Conservation (phyloP, 1,140 invertebrate genomes). For the Bilobella aurantiaca region DNA sequence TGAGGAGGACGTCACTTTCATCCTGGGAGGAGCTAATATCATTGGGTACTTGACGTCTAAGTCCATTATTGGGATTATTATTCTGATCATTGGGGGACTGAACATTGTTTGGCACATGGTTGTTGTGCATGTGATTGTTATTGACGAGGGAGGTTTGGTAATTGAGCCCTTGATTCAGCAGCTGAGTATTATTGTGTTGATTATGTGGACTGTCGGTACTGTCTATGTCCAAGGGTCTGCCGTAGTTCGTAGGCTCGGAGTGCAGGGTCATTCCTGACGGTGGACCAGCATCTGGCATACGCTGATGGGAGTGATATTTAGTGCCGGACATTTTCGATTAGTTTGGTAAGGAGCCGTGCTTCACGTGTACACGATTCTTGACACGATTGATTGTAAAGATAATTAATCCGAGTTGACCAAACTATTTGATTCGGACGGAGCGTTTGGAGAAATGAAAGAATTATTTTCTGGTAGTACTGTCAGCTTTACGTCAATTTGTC, state of each 20-base stretch:
- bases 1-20: neutral
- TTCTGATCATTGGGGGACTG: constrained; percentile 4
- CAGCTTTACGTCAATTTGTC: too few relatives aligned
- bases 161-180: constrained; percentile 4
- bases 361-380: too few relatives aligned
- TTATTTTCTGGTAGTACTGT: too few relatives aligned
- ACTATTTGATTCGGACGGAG: too few relatives aligned
- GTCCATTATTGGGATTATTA: neutral
- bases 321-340: too few relatives aligned
- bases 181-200: neutral
- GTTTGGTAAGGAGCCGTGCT: too few relatives aligned
- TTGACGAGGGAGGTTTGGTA: neutral
- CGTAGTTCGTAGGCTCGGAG: neutral
- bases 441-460: too few relatives aligned
- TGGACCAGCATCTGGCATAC: neutral
- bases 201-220: neutral
- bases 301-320: too few relatives aligned
- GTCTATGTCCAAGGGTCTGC: neutral
- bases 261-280: neutral
- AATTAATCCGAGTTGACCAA: too few relatives aligned
- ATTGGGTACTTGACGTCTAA: neutral
- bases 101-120: too few relatives aligned
- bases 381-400: too few relatives aligned
- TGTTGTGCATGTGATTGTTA: neutral
- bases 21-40: neutral